phyloP scores from a whole-genome alignment of 2,888 invertebrate genomes.

The Ectobius pallidus region DNA sequence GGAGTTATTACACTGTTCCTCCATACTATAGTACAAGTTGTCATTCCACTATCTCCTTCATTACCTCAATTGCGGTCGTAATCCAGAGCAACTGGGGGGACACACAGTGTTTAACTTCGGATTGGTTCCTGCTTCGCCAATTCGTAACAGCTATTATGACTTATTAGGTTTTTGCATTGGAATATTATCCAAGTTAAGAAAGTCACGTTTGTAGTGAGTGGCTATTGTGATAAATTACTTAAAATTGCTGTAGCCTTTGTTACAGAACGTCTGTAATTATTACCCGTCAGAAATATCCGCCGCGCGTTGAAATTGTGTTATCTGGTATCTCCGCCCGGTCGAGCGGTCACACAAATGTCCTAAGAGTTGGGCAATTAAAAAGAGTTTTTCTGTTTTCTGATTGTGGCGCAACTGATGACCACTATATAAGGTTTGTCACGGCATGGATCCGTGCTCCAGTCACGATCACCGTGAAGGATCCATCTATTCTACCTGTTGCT shows the following conservation, averaged over 20 bases:
- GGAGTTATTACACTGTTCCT: neutral
- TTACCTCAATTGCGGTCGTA: neutral
- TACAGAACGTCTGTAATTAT: constrained; percentile 6
- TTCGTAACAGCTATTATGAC: neutral
- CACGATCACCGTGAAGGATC: constrained; percentile 9
- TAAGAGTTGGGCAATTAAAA: constrained; percentile 2
- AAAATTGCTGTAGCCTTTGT: neutral
- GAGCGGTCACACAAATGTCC: constrained; percentile 4
- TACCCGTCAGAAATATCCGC: constrained; percentile 2
- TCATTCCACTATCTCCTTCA: too few relatives aligned
- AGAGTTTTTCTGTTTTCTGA: neutral
- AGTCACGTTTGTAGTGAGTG: neutral
- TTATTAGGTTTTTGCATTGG: neutral
- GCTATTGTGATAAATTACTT: constrained; percentile 12
- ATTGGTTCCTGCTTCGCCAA: neutral
- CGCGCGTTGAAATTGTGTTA: neutral
- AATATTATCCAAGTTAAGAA: too few relatives aligned
- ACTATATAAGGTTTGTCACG: constrained; percentile 15
- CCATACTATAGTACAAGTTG: neutral
- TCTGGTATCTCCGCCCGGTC: neutral
- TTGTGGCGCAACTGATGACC: neutral
- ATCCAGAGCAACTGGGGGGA: too few relatives aligned
- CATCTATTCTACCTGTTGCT: constrained; percentile 3
- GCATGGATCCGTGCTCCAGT: neutral
- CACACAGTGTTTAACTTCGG: constrained; percentile 10